Evolutionary conservation across 2,888 invertebrate genomes (phyloP), one percentile per base, ranked within the genome.

Genomic region (Mimumesa dahlbomi): DNA sequence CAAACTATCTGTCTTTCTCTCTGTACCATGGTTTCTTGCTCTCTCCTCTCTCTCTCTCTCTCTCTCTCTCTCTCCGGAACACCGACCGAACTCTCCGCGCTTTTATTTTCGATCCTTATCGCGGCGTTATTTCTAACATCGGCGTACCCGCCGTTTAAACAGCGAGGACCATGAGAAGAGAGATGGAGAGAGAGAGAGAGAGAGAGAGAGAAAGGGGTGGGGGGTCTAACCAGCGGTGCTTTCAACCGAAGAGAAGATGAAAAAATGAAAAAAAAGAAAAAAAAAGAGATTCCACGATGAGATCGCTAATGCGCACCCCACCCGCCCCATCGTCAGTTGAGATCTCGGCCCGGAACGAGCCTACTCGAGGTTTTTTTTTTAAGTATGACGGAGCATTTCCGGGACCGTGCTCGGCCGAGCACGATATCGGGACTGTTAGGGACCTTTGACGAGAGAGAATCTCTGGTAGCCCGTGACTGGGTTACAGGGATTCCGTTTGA

Each of bases 21-120:
- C 29, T 9, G 29, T 29, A 29, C 29, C 2, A 6, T 29, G 7
- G 2, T 9, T 9, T 29, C 29, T 29, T 29, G 3, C n/a, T n/a
- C n/a, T n/a, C 34, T n/a, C 7, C 2, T n/a, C 34, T 14, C 19
- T 3, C 22, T 16, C 14, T 31, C 36, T 0, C 19, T 25, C 16
- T 7, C 13, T 11, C 25, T 16, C 29, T 21, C 25, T 45, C 49
- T 38, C 49, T 56, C 65, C n/a, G n/a, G n/a, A n/a, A n/a, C n/a
- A n/a, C 21, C 43, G 31, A 48, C 31, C 21, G 18, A 18, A n/a
- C n/a, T n/a, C 34, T 9, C 34, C 36, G 18, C 43, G 59, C 29
- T 65, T 58, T 69, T 62, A 59, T 69, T 62, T 62, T 52, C 57
- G 58, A 62, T 72, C 64, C 62, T 58, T 65, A 62, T 59, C 68